Evolutionary conservation across 2,113 vertebrate genomes (phyloP), one percentile per base, ranked within the genome.

Genomic region (Phycodurus eques): DNA sequence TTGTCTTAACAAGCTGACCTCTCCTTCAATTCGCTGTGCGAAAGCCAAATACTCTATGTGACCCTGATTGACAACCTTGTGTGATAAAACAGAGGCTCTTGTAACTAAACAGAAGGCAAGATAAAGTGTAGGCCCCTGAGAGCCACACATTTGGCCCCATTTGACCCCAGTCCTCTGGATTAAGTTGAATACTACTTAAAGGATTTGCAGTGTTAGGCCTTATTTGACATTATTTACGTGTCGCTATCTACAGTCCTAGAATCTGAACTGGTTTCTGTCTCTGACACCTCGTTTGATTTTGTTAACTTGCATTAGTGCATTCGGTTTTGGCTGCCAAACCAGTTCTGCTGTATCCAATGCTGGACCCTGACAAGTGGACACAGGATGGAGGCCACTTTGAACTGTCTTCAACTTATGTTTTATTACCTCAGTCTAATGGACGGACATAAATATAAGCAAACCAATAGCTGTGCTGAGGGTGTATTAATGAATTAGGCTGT

Each of bases 301-400:
- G 15, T 15, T 46, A 20, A 60, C 20, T 33, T 7, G 39, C 59
- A 62, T 65, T 42, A 19, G 20, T 63, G 46, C 66, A 35, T 57
- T 71, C 67, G 15, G 69, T 44, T 27, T 77, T 57, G 44, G 54
- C 62, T 27, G 64, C 27, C 69, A 79, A 78, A 77, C 70, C 20
- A 22, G 53, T 81, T 83, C 71, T 19, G 13, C 57, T 78, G 79
- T 78, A 76, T 73, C 35, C 35, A 39, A 2, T 56, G 68, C 68
- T 79, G 65, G 6, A 73, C 53, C 31, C 31, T 70, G 57, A 68
- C 59, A 67, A 69, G 59, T 17, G 42, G 27, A 63, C 14, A 44
- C 70, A 51, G 43, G 53, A 60, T 68, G 56, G 51, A 78, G 33
- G 46, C 49, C 71, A 75, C 42, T 53, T 71, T 49, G 67, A 66